Evolutionary conservation across 2,888 invertebrate genomes (phyloP).

Genomic region (Parochlus steinenii): DNA sequence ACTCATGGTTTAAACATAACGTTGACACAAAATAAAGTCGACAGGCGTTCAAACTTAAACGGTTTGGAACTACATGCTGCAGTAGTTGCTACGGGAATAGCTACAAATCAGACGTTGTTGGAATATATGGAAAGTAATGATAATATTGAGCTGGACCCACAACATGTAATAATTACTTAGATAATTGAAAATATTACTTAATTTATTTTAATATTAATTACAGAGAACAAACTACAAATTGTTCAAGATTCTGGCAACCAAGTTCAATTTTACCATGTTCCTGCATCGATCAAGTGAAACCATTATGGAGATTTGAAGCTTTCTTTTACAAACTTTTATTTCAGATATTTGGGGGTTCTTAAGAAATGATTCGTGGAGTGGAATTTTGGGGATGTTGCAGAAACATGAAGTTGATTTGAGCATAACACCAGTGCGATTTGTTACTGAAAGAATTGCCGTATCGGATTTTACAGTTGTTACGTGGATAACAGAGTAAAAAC

Average conservation of each 20-base stretch:
- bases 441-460: neutral
- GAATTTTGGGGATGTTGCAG: neutral
- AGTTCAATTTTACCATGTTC: conserved; percentile 3
- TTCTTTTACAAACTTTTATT: too few species aligned
- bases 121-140: conserved; percentile 4
- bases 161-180: too few species aligned
- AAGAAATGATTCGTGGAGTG: conserved; percentile 2
- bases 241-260: conserved; percentile 1
- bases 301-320: neutral
- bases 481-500: neutral
- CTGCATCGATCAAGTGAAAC: neutral
- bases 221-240: too few species aligned
- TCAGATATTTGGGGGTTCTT: conserved; percentile 3
- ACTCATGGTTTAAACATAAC: neutral
- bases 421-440: conserved; percentile 1
- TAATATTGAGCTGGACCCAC: neutral
- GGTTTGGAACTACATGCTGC: neutral
- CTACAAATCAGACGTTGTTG: neutral
- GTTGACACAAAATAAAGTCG: conserved; percentile 2
- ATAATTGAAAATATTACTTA: too few species aligned
- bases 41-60: conserved; percentile 1
- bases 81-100: conserved; percentile 1
- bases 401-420: conserved; percentile 3
- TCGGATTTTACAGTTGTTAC: conserved; percentile 1
- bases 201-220: too few species aligned